Base-by-base conservation (phyloP, 2,888 invertebrate species). In the Drosophila peninsularis region DNA sequence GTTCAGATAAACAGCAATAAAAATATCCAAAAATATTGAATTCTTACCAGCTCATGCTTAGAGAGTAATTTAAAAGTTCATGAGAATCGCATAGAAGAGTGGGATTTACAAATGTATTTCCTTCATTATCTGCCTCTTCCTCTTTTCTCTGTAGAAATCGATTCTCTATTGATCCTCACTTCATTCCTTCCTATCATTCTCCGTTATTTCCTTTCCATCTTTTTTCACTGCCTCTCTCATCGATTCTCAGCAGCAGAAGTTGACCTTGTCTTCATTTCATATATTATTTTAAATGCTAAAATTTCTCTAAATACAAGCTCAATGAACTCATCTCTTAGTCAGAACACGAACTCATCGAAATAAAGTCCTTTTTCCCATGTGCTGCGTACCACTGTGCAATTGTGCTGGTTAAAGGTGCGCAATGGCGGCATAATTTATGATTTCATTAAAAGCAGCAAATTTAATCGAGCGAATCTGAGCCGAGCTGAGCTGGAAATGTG, bases 381-480 rank as follows among this genome's bases (percentile, higher is more conserved):
- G 27, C 3, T 27, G 3, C 17, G n/a, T 11, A 32, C 5, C 27
- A 37, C 54, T 47, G 57, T 67, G 56, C 34, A 32, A 36, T 41
- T 54, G 60, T 30, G 39, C 57, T 55, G 66, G 54, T 11, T 64
- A 27, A 64, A 58, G 71, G 63, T 56, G 63, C 63, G 69, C 72
- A 69, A 76, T 72, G 82, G 75, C 72, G 67, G 80, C 71, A 78
- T 71, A 76, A 89, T 88, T 86, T 86, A 86, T 89, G 85, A 84
- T 86, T 86, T 86, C 80, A 89, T 86, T 86, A 86, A 89, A 88
- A 80, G 72, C 64, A 82, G 88, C 82, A 74, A 80, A 81, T 81
- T 84, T 89, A 87, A 85, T 89, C 87, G 87, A 76, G 57, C 61
- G 50, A 42, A 57, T 52, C 73, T 62, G 65, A 45, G 45, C 27